Evolutionary conservation across 1,140 invertebrate species (phyloP), one percentile per base, ranked within the genome.

Genomic region (Danaus melanippus): DNA sequence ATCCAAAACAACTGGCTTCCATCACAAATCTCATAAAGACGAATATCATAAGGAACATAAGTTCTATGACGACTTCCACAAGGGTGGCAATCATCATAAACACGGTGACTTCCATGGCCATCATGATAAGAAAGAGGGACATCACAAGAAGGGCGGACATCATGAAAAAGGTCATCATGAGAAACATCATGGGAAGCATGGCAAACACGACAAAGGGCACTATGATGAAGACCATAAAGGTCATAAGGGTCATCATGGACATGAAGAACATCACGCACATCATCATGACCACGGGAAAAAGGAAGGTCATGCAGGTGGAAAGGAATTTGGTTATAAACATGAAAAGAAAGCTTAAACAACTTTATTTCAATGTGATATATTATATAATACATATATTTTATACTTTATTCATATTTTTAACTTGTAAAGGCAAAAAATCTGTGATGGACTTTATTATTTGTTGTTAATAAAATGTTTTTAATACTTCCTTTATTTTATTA

Each of bases 1-100:
- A 12, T 90, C 91, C 46, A 92, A 92, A 70, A 93, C 92, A 1
- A 93, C 90, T 47, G 93, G 93, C 0, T 94, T 92, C 70, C 93
- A 94, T 66, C 92, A 94, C 72, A 93, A 92, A 67, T 91, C 92
- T 8, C 92, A 94, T 74, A 94, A 94, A 71, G 93, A 95, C 69
- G 93, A 95, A 77, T 94, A 91, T 68, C 92, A 94, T 63, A 95
- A 94, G 76, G 92, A 95, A 64, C 93, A 95, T 71, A 93, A 94
- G 65, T 94, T 94, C 81, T 95, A 95, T 71, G 93, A 95, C 53
- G 93, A 95, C 74, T 90, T 89, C 75, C 92, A 94, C 73, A 93
- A 93, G 60, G 92, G 92, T 10, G 93, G 93, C 2, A 90, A 92
- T 57, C 91, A 93, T 66, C 87, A 90, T 71, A 90, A 90, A 57